phyloP scores from a whole-genome alignment of 2,888 invertebrate genomes.

The Drosophila mimetica region DNA sequence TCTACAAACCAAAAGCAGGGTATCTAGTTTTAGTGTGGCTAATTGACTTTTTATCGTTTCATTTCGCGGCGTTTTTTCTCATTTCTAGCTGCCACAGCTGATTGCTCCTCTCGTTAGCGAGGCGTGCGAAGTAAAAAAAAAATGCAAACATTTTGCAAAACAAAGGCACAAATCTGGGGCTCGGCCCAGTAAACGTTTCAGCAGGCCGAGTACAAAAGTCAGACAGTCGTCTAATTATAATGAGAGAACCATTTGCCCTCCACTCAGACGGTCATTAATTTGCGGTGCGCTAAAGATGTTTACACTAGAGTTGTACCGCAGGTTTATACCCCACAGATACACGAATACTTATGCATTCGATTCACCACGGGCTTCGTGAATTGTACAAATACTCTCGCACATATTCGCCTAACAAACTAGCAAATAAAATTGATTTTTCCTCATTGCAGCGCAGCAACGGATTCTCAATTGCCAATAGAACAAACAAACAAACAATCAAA shows the following conservation, averaged over 20 bases:
- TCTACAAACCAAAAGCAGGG: neutral
- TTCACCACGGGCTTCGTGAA: neutral
- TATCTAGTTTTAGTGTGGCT: neutral
- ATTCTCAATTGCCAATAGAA: conserved; percentile 37
- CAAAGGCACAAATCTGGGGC: conserved; percentile 32
- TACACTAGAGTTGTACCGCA: conserved; percentile 18
- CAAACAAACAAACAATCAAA: conserved; percentile 32
- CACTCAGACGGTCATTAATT: conserved; percentile 33
- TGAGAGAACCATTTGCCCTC: conserved; percentile 46
- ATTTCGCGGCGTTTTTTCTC: conserved; percentile 9
- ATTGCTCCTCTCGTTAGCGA: conserved; percentile 35
- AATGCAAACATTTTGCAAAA: conserved; percentile 32
- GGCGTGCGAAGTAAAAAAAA: conserved; percentile 27
- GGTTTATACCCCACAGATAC: neutral
- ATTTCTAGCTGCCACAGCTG: conserved; percentile 23
- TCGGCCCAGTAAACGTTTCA: conserved; percentile 23
- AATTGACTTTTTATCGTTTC: conserved; percentile 29
- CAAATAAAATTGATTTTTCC: conserved; percentile 34
- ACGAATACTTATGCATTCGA: neutral
- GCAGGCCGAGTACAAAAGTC: conserved; percentile 3
- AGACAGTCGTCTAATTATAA: conserved; percentile 42
- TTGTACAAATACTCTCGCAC: conserved; percentile 10
- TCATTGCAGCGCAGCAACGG: conserved; percentile 6
- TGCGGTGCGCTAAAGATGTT: conserved; percentile 22
- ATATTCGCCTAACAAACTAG: conserved; percentile 18